Evolutionary conservation across 2,888 invertebrate genomes (phyloP).

Genomic region (Tetheella fluctuosa): DNA sequence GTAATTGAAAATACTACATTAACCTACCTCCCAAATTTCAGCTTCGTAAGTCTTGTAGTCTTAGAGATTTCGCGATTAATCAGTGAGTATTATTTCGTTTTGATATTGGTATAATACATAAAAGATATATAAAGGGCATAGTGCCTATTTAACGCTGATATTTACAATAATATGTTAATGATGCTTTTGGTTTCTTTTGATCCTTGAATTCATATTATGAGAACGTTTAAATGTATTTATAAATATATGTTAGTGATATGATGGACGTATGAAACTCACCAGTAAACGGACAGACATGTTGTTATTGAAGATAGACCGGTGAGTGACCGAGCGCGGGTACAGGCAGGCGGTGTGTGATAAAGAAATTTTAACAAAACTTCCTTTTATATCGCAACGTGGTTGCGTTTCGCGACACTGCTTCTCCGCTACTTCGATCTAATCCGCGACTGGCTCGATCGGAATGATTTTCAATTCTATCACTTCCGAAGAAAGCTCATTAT

Average conservation of each 20-base stretch:
- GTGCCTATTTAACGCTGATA: background rate
- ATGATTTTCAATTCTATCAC: constrained; percentile 43
- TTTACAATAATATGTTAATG: background rate
- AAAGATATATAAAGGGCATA: no score
- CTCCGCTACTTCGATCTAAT: constrained; percentile 58
- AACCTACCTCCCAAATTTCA: no score
- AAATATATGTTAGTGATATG: background rate
- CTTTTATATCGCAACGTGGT: constrained; percentile 83
- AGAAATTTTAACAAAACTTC: constrained; percentile 81
- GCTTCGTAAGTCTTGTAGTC: no score
- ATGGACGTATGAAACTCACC: constrained; percentile 64
- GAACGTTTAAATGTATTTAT: background rate
- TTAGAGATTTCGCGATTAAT: no score
- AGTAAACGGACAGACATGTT: constrained; percentile 79
- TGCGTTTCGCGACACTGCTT: constrained; percentile 81
- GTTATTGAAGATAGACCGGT: constrained; percentile 45
- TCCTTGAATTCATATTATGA: background rate
- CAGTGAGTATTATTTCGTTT: no score
- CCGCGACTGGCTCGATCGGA: constrained; percentile 30
- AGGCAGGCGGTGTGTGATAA: constrained; percentile 75
- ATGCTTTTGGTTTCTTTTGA: background rate
- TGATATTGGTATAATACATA: no score
- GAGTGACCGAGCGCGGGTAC: constrained; percentile 67
- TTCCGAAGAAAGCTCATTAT: constrained; percentile 39
- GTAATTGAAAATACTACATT: no score